Conservation (phyloP, 2,888 invertebrate genomes). For the Lycaena phlaeas region DNA sequence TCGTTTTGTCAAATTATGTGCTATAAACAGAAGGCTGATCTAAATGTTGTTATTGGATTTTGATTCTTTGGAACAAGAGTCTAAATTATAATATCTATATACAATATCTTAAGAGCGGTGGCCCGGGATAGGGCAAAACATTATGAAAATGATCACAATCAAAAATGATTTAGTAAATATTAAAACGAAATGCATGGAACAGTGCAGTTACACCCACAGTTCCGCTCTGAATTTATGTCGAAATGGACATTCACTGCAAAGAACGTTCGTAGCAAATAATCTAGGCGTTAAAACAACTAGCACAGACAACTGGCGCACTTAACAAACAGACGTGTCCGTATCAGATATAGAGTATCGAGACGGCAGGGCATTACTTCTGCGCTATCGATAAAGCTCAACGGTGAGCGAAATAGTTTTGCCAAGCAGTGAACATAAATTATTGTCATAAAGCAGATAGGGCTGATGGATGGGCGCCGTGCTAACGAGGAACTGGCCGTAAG, state of each 20-base stretch:
- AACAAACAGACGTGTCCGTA: conserved; percentile 71
- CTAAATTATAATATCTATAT: too few species aligned
- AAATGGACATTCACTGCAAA: conserved; percentile 61
- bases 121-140: too few species aligned
- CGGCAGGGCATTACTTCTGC: conserved; percentile 66
- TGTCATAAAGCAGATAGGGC: conserved; percentile 67
- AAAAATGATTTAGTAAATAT: conserved; percentile 38
- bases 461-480: conserved; percentile 57
- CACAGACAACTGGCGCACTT: conserved; percentile 66
- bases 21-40: too few species aligned
- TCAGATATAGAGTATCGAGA: conserved; percentile 67
- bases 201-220: conserved; percentile 67
- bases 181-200: conserved; percentile 42
- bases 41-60: too few species aligned
- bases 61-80: too few species aligned
- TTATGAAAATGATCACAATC: conserved; percentile 8
- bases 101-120: too few species aligned
- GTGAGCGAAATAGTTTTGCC: conserved; percentile 68
- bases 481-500: conserved; percentile 50
- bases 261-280: conserved; percentile 66
- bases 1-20: too few species aligned
- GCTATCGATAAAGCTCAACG: conserved; percentile 71
- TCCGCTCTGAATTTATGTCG: conserved; percentile 67
- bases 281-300: conserved; percentile 69
- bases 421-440: conserved; percentile 67